Evolutionary conservation across 1,140 invertebrate species (phyloP).

Genomic region (Leptestheria dahalacensis): DNA sequence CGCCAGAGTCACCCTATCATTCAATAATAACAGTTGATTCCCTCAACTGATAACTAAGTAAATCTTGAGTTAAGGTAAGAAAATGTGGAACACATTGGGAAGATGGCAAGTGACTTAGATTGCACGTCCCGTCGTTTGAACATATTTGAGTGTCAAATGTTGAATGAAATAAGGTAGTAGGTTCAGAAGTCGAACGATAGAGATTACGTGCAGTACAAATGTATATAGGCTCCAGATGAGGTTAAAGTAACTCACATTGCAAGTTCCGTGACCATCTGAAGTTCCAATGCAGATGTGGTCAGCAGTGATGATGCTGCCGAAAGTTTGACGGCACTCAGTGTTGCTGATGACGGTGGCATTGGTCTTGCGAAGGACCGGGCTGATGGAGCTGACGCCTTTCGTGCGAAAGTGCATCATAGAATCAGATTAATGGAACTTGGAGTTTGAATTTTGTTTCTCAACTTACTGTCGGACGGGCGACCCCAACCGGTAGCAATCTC

Average conservation of each 20-base stretch:
- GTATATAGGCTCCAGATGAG: too few species aligned
- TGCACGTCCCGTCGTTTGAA: too few species aligned
- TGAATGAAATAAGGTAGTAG: too few species aligned
- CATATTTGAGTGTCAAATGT: too few species aligned
- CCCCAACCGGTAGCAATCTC: constrained; percentile 29
- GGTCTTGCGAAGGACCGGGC: constrained; percentile 5
- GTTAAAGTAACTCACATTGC: constrained; percentile 5
- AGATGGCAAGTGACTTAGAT: too few species aligned
- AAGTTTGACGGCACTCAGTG: constrained; percentile 6
- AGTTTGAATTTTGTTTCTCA: not conserved
- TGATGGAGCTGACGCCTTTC: not conserved
- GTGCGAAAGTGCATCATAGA: not conserved
- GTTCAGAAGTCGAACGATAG: too few species aligned
- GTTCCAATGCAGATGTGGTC: constrained; percentile 7
- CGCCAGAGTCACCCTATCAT: constrained; percentile 56
- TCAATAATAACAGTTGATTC: constrained; percentile 16
- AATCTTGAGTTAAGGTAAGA: too few species aligned
- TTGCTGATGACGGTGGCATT: constrained; percentile 9
- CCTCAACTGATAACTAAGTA: too few species aligned
- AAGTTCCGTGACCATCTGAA: constrained; percentile 1
- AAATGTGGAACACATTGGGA: too few species aligned
- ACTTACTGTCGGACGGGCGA: constrained; percentile 17
- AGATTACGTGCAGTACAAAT: too few species aligned
- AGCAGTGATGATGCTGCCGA: constrained; percentile 8
- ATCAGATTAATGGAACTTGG: not conserved